Conservation (phyloP, 1,140 invertebrate genomes). For the Sycophaga agraensis region DNA sequence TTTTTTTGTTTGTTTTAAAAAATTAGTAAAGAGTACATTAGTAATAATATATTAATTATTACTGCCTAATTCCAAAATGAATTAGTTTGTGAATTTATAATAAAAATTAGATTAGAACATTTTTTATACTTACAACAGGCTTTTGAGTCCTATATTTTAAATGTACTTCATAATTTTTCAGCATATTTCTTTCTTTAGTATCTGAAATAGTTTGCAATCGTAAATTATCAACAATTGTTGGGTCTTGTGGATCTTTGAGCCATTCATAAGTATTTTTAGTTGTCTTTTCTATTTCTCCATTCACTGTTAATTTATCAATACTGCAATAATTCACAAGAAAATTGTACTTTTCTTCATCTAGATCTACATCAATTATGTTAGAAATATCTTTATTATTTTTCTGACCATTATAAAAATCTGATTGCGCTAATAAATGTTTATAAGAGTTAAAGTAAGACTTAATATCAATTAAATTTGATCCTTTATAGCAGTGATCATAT, state of each 20-base stretch:
- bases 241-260: slow-evolving; percentile 21
- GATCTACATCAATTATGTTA: slow-evolving; percentile 12
- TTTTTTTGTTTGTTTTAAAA: no score
- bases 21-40: no score
- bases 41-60: no score
- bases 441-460: background rate
- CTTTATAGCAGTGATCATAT: slow-evolving; percentile 19
- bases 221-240: slow-evolving; percentile 23
- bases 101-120: no score
- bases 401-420: slow-evolving; percentile 1
- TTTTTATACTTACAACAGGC: slow-evolving; percentile 21
- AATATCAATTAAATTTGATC: slow-evolving; percentile 9
- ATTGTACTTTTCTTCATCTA: slow-evolving; percentile 32
- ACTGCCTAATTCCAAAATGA: no score
- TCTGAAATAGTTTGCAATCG: slow-evolving; percentile 21
- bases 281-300: slow-evolving; percentile 28
- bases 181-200: background rate
- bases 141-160: slow-evolving; percentile 24
- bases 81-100: no score
- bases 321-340: slow-evolving; percentile 38
- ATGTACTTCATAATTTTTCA: slow-evolving; percentile 25
- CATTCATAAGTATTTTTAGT: slow-evolving; percentile 12
- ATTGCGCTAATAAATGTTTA: background rate
- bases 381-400: background rate
- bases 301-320: slow-evolving; percentile 37